Evolutionary conservation across 2,113 vertebrate genomes (phyloP).

Genomic region (Triplophysa dalaica): DNA sequence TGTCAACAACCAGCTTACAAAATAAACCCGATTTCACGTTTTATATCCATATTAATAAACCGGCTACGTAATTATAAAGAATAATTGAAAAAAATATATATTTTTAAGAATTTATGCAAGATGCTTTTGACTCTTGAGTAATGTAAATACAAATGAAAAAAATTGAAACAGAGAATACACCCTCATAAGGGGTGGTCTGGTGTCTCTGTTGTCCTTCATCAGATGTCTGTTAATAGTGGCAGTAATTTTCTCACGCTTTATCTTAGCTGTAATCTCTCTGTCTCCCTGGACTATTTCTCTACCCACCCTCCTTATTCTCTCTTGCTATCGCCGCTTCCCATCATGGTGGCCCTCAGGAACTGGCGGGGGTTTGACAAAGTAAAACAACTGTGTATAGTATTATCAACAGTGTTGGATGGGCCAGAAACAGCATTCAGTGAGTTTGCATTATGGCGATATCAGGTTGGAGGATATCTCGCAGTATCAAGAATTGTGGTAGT

Average conservation of each 20-base stretch:
- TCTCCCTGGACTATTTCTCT: conserved; percentile 51
- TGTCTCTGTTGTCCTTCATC: conserved; percentile 58
- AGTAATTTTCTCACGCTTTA: conserved; percentile 74
- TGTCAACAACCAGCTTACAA: no score
- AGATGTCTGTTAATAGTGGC: conserved; percentile 69
- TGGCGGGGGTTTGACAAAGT: conserved; percentile 66
- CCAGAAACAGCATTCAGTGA: not conserved
- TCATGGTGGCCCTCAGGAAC: conserved; percentile 47
- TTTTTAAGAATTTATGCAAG: not conserved
- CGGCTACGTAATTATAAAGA: no score
- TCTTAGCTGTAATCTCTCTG: conserved; percentile 68
- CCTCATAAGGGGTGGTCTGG: conserved; percentile 64
- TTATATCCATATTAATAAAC: no score
- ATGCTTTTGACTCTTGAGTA: not conserved
- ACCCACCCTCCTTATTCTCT: conserved; percentile 22
- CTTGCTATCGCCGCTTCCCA: not conserved
- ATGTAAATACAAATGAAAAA: not conserved
- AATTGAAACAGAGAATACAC: not conserved
- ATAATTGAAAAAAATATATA: no score
- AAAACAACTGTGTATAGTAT: conserved; percentile 72
- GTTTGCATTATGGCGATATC: conserved; percentile 59
- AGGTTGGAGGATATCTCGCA: conserved; percentile 46
- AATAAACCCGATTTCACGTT: no score
- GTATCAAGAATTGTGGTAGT: conserved; percentile 70
- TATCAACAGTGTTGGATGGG: conserved; percentile 66